These are phyloP conservation scores for Pararge aegeria DNA, from an alignment of 1,140 invertebrate genomes.

Conservation along the genomic window DNA sequence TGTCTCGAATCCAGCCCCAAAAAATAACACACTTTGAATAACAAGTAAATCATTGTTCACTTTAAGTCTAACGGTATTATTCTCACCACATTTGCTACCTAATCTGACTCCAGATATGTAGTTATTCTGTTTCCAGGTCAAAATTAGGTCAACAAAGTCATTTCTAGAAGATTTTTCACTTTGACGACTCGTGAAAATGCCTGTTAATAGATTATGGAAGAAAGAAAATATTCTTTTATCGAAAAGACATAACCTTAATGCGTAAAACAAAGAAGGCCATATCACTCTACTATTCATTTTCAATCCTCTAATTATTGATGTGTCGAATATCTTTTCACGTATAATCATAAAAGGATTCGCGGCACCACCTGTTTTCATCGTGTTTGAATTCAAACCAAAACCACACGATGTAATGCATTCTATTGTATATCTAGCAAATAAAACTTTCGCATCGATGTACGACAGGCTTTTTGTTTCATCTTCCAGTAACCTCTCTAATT, in stretches of 20 bases:
- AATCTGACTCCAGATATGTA: slow-evolving; percentile 25
- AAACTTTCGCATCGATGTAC: slow-evolving; percentile 17
- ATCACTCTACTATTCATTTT: slow-evolving; percentile 27
- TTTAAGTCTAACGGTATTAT: slow-evolving; percentile 19
- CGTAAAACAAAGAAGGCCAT: slow-evolving; percentile 37
- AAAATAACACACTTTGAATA: slow-evolving; percentile 32
- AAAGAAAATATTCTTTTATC: slow-evolving; percentile 25
- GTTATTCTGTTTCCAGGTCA: slow-evolving; percentile 28
- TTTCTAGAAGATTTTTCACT: slow-evolving; percentile 25
- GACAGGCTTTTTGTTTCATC: neutral
- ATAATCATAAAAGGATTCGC: slow-evolving; percentile 31
- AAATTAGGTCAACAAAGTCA: slow-evolving; percentile 37
- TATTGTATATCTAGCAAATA: slow-evolving; percentile 33
- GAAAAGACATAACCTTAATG: slow-evolving; percentile 23
- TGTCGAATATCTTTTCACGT: slow-evolving; percentile 31
- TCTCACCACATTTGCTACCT: slow-evolving; percentile 16
- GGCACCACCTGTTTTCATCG: slow-evolving; percentile 17
- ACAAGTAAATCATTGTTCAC: slow-evolving; percentile 27
- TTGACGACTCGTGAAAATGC: slow-evolving; percentile 25
- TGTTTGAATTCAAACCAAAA: slow-evolving; percentile 34
- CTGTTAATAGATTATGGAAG: slow-evolving; percentile 24
- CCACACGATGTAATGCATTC: slow-evolving; percentile 34
- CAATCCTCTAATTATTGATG: slow-evolving; percentile 22
- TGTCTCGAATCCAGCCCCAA: slow-evolving; percentile 38
- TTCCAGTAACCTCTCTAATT: slow-evolving; percentile 20